Conservation (phyloP, 2,797 vertebrate genomes). For the Halcyon smyrnensis region DNA sequence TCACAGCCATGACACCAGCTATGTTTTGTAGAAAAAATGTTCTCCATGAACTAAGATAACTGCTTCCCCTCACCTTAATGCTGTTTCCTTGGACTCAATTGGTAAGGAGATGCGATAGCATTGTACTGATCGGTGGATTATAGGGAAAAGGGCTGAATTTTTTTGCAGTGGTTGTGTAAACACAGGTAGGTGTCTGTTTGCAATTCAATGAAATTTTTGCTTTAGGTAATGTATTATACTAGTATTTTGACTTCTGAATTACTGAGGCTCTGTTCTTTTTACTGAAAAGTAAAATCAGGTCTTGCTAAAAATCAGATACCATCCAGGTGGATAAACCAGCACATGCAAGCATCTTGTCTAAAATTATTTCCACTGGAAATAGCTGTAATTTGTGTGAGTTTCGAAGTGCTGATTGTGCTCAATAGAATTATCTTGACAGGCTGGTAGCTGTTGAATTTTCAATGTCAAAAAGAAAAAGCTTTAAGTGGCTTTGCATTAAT, state of each 20-base stretch:
- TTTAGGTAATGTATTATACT: background rate
- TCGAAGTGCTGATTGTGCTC: background rate
- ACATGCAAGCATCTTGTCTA: background rate
- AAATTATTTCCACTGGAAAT: background rate
- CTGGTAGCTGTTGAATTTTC: background rate
- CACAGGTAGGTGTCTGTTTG: background rate
- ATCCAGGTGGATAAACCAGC: background rate
- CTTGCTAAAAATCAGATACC: background rate
- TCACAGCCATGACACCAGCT: fast-evolving
- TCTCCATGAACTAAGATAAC: background rate
- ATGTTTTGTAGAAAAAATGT: background rate
- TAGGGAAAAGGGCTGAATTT: background rate
- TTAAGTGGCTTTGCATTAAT: background rate
- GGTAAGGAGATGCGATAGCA: background rate
- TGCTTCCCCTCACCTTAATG: fast-evolving
- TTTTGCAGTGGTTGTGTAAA: background rate
- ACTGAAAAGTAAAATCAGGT: background rate
- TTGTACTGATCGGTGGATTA: background rate
- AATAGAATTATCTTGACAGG: background rate
- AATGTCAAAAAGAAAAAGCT: background rate
- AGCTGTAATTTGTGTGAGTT: constrained; percentile 12
- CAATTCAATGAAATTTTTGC: background rate
- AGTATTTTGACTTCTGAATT: background rate
- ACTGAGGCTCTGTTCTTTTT: background rate
- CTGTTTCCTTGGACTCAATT: background rate